These are phyloP conservation scores for Corythornis leucogaster DNA, from an alignment of 2,797 vertebrate genomes.

Conservation along the genomic window DNA sequence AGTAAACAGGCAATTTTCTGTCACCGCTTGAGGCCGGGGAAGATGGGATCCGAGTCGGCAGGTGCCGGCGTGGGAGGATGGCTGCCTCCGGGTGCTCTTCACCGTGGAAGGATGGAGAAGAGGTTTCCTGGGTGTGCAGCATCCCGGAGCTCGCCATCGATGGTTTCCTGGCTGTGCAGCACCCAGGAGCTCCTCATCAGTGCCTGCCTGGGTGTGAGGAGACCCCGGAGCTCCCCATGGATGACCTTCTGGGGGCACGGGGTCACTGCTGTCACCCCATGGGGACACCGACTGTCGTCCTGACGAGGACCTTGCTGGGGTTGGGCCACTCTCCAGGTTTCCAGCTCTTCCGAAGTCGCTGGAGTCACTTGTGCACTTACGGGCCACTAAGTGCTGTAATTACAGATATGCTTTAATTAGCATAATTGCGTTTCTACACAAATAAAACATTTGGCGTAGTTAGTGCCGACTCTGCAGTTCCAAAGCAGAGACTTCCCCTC, in stretches of 20 bases:
- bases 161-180: not conserved
- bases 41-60: not conserved
- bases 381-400: conserved; percentile 63
- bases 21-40: not conserved
- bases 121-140: not conserved
- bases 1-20: not conserved
- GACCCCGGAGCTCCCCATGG: not conserved
- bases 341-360: not conserved
- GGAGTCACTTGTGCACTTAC: not conserved
- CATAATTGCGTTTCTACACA: conserved; percentile 61
- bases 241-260: not conserved
- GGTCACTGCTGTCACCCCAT: not conserved
- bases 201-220: not conserved
- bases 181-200: not conserved
- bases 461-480: conserved; percentile 18
- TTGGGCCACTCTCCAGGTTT: not conserved
- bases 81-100: not conserved
- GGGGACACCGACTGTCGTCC: not conserved
- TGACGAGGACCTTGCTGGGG: not conserved
- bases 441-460: conserved; percentile 42
- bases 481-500: not conserved
- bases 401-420: conserved; percentile 65
- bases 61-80: not conserved
- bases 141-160: not conserved
- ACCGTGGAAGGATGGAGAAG: not conserved